Evolutionary conservation across 1,140 invertebrate species (phyloP), one percentile per base, ranked within the genome.

Genomic region (Leptestheria dahalacensis): DNA sequence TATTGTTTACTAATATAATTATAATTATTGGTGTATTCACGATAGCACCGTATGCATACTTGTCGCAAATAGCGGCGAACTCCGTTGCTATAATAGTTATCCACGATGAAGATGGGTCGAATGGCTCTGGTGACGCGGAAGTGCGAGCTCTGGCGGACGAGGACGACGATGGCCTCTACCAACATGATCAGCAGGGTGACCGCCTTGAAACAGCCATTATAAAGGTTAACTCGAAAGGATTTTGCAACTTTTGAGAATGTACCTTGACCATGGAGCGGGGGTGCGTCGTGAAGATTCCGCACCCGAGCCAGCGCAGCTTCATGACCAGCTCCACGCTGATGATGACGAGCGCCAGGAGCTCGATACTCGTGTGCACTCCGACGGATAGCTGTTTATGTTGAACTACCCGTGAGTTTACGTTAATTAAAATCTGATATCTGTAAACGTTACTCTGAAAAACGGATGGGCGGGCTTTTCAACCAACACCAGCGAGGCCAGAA

Each of bases 101-200:
- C 88, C 20, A 93, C 82, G 29, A 94, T 70, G 74, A 93, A 93
- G 63, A 94, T 85, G 21, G 91, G 90, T n/a, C 91, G 75, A 9
- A 94, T 70, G 2, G 89, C 86, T 64, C 91, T 73, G 1, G 89
- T 91, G 20, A 91, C 86, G 6, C 91, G 77, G 68, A 92, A 88
- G 72, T 94, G 90, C 3, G 83, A 87, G 0, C 83, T 83, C 70
- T 91, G 88, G 49, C 89, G 75, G 57, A 85, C 79, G 20, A 93
- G 70, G 21, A 93, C 86, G 20, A 84, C 81, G 33, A 91, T 75
- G 1, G 87, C 85, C 72, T 94, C 90, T 26, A 86, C 66, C 57
- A 90, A 78, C 89, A 94, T 92, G 61, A 92, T 84, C 12, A 82
- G 68, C 48, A 92, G 73, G 9, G 87, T 84, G 25, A 83, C 66